Evolutionary conservation across 2,888 invertebrate genomes (phyloP).

Genomic region (Catocala nupta): DNA sequence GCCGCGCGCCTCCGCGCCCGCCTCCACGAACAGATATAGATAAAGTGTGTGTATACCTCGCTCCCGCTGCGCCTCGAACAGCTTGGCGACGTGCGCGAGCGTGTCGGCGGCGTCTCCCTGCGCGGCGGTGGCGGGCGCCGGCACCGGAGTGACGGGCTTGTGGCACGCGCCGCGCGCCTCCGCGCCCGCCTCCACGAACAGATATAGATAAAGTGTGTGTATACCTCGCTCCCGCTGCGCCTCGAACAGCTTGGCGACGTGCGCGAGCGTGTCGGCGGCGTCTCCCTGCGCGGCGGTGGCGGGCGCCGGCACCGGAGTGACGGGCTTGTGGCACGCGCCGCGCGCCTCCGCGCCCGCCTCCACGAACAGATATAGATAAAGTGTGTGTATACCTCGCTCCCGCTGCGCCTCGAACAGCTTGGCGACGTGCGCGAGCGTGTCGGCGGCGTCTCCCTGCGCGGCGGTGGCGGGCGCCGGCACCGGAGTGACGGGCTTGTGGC

Average conservation of each 20-base stretch:
- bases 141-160: constrained; percentile 73
- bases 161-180: constrained; percentile 90
- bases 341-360: constrained; percentile 91
- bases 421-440: constrained; percentile 87
- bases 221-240: constrained; percentile 73
- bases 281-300: constrained; percentile 42
- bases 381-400: constrained; percentile 59
- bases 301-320: constrained; percentile 52
- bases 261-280: constrained; percentile 82
- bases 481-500: constrained; percentile 84
- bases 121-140: constrained; percentile 32
- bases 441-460: constrained; percentile 58
- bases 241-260: constrained; percentile 88
- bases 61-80: constrained; percentile 84
- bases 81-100: constrained; percentile 87
- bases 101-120: constrained; percentile 71
- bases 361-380: constrained; percentile 88
- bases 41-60: constrained; percentile 52
- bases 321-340: constrained; percentile 89
- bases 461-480: constrained; percentile 25
- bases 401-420: constrained; percentile 86
- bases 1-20: constrained; percentile 90
- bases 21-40: constrained; percentile 92
- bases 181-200: constrained; percentile 94
- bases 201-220: constrained; percentile 21